Evolutionary conservation across 2,888 invertebrate genomes (phyloP), one percentile per base, ranked within the genome.

Genomic region (Mongoloraphidia duomilia): DNA sequence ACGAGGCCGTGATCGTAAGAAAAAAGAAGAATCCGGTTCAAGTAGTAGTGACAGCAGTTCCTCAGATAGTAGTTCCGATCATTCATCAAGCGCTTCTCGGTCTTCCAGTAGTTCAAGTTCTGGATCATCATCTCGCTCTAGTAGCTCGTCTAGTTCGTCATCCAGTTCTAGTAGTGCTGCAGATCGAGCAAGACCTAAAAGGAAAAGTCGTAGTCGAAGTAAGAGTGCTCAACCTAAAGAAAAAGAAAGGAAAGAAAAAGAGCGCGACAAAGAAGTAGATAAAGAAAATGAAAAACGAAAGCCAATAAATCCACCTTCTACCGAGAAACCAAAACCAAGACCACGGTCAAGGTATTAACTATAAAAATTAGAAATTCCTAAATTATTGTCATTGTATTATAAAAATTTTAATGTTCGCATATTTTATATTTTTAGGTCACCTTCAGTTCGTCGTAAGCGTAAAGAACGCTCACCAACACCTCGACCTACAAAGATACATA

Each of bases 401-500:
- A 9, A 34, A 43, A 4, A 49, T 43, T 36, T 6, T 9, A 37
- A 46, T 49, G 12, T 41, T 36, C 9, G 26, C 41, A 11, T 41
- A 36, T 17, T 8, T 9, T 10, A 17, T 17, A 44, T 34, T 44
- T 14, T 44, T 36, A 39, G 47, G 38, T 76, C 78, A 2, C 68
- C 73, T 3, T 78, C 81, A 26, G 80, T 80, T 47, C 76, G 83
- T 53, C 71, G 79, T 46, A 79, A 79, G 58, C 73, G 80, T 1
- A 80, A 89, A 9, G 87, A 89, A 60, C 81, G 90, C 37, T 90
- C 93, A 0, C 90, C 93, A 0, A 86, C 89, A 1, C 94, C 94
- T 0, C 80, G 88, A 39, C 92, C 95, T 0, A 86, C 87, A 1
- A 87, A 95, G 61, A 92, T 97, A 60, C 95, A 96, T 63, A 85